Base-by-base conservation (phyloP, 2,113 vertebrate genomes). In the Atractosteus spatula region DNA sequence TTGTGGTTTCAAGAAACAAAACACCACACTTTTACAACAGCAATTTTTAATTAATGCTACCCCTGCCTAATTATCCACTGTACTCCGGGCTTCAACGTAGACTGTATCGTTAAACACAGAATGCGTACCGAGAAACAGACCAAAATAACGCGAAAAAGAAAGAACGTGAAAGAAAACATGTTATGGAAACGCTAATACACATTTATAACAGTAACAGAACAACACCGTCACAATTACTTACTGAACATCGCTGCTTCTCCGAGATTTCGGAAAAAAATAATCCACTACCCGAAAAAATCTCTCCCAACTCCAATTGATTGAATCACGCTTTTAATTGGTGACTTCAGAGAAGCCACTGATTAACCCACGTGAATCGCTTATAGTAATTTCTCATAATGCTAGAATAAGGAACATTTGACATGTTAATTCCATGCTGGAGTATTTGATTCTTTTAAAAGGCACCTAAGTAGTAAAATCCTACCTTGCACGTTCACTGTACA, bases 281-380 rank as follows among this genome's bases (percentile, higher is more conserved):
- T 12, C 8, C 62, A 65, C 62, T 41, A 65, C 41, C 41, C 10
- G 16, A 42, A 74, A 17, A 59, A 61, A 61, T 29, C 41, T 54
- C 62, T 51, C 51, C 41, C 4, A 57, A 57, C 62, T 70, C 17
- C 54, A 45, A 59, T 69, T 66, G 68, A 71, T 66, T 66, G 62
- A 66, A 69, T 51, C 55, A 62, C 73, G 44, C 57, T 75, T 75
- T 71, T 63, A 65, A 71, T 75, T 71, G 69, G 74, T 62, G 68
- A 70, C 68, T 69, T 75, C 70, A 70, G 62, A 70, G 16, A 59
- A 75, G 54, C 63, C 16, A 66, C 62, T 61, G 70, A 75, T 75
- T 75, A 71, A 75, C 43, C 68, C 74, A 75, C 68, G 68, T 66
- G 74, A 75, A 70, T 61, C 43, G 8, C 17, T 54, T 54, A 66